Evolutionary conservation across 2,113 vertebrate genomes (phyloP).

Genomic region (Eonycteris spelaea): DNA sequence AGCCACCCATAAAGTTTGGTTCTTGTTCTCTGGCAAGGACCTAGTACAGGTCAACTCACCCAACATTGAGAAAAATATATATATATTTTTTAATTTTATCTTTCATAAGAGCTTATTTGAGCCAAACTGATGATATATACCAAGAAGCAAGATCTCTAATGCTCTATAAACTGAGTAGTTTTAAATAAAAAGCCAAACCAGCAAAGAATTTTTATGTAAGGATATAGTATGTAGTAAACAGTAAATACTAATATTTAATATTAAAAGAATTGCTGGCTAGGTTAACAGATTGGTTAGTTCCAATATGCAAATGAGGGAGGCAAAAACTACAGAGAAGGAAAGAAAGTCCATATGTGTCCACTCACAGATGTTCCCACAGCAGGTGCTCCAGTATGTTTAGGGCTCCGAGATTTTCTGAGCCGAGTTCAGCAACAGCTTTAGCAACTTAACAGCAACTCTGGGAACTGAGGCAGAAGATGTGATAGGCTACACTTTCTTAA

Average conservation of each 20-base stretch:
- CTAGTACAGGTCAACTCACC: background rate
- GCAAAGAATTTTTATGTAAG: background rate
- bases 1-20: background rate
- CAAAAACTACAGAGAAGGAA: background rate
- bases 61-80: background rate
- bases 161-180: background rate
- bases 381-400: background rate
- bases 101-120: too few species aligned
- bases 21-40: background rate
- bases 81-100: too few species aligned
- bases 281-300: background rate
- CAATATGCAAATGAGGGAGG: background rate
- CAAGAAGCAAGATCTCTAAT: too few species aligned
- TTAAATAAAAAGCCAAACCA: background rate
- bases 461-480: background rate
- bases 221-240: background rate
- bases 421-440: background rate
- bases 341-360: background rate
- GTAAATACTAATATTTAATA: background rate
- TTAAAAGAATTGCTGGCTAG: background rate
- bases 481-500: background rate
- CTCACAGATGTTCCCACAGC: background rate
- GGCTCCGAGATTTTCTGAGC: background rate
- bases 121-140: too few species aligned
- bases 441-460: background rate